Base-by-base conservation (phyloP, 1,140 invertebrate genomes). In the Formica selysi region DNA sequence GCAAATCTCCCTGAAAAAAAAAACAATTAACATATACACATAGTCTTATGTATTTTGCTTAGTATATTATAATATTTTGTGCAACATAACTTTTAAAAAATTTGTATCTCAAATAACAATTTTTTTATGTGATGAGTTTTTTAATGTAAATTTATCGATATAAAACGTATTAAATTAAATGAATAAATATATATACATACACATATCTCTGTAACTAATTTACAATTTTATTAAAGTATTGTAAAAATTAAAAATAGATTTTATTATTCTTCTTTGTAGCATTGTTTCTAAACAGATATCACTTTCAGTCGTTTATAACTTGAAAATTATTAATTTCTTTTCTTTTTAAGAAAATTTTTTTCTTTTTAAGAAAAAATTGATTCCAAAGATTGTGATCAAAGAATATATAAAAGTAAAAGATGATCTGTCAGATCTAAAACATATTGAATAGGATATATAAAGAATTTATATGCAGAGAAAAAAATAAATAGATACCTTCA, bases 1-100 rank as follows among this genome's bases (percentile, higher is more conserved):
- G 96, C 84, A 99, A 96, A 96, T 99, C 99, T 90, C 98, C 98
- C 98, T 99, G 93, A 22, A 22, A 48, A 96, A 96, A 2, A 62
- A 76, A 80, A 80, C 3, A 79, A 73, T 61, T 68, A 36, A 22
- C 22, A 22, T 22, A 22, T 22, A 80, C 8, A 44, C 6, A 32
- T 62, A 65, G 3, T 54, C 8, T 54, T 62, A 44, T 61, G 7
- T 61, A 76, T 26, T 38, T 32, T 71, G 16, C 8, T 71, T 32
- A 32, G 3, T 32, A 32, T 0, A 32, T 32, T 74, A 22, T 74
- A 38, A 22, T 74, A 38, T 38, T 59, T 7, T 16, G n/a, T 51
- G 26, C 0, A 4, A 74, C 57, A n/a, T 54, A 51, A 51, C 4
- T 51, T 44, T 44, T 51, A 16, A 59, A 76, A 38, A n/a, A 76